phyloP scores from a whole-genome alignment of 1,140 invertebrate genomes.

The Drosophila guanche region DNA sequence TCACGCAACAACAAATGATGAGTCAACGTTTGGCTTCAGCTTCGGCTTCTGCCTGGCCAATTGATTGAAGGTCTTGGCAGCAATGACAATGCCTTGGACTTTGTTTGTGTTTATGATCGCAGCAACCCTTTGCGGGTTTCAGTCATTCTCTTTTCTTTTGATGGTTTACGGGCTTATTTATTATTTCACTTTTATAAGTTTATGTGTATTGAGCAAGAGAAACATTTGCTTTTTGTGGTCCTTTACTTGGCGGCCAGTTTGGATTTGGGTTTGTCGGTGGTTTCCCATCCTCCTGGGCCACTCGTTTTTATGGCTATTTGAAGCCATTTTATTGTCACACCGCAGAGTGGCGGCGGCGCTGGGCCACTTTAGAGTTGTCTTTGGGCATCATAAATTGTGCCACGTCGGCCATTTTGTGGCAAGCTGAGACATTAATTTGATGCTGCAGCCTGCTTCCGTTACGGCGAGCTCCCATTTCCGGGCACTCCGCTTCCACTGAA shows the following conservation, averaged over 20 bases:
- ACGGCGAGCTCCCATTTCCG: conserved; percentile 11
- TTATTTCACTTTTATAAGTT: conserved; percentile 71
- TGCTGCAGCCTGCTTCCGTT: conserved; percentile 53
- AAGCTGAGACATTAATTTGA: conserved; percentile 74
- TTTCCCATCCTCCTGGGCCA: conserved; percentile 16
- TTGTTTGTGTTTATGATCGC: conserved; percentile 53
- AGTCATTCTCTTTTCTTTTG: neutral
- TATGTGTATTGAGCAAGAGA: conserved; percentile 8
- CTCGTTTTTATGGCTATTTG: conserved; percentile 76
- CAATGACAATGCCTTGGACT: conserved; percentile 1
- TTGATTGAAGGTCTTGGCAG: conserved; percentile 10
- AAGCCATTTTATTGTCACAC: conserved; percentile 79
- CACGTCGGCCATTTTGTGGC: conserved; percentile 74
- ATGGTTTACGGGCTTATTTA: conserved; percentile 72
- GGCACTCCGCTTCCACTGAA: neutral
- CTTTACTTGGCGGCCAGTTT: conserved; percentile 21
- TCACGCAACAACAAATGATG: neutral
- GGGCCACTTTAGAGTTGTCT: conserved; percentile 77
- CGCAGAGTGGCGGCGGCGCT: conserved; percentile 28
- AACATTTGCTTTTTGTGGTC: conserved; percentile 37
- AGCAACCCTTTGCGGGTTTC: conserved; percentile 28
- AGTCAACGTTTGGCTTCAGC: neutral
- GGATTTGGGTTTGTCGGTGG: conserved; percentile 21
- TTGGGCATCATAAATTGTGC: conserved; percentile 71
- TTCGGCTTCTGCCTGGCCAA: conserved; percentile 1